Conservation (phyloP, 2,888 invertebrate species). For the Homarus gammarus region DNA sequence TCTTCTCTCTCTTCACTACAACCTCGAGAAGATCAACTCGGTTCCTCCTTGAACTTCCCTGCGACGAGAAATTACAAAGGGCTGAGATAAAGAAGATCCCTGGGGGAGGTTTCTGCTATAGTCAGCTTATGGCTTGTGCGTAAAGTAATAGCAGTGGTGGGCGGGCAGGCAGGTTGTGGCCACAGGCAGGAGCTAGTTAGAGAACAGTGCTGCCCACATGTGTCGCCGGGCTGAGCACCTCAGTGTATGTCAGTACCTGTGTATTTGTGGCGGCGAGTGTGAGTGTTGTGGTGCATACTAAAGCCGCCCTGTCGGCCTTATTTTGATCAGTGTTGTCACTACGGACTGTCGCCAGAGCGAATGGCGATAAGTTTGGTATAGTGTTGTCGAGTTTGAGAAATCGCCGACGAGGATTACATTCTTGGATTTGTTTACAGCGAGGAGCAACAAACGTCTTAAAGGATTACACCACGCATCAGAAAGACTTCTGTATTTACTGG, state of each 20-base stretch:
- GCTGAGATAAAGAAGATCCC: background rate
- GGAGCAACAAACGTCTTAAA: background rate
- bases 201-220: slow-evolving; percentile 5
- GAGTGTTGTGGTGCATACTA: background rate
- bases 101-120: background rate
- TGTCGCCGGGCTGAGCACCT: background rate
- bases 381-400: background rate
- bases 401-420: background rate
- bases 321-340: slow-evolving; percentile 3
- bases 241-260: slow-evolving; percentile 11
- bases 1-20: slow-evolving; percentile 30
- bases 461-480: background rate
- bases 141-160: background rate
- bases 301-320: background rate
- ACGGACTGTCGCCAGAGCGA: background rate
- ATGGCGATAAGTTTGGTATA: background rate
- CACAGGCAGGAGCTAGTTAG: background rate
- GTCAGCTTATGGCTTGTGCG: background rate
- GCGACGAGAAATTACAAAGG: background rate
- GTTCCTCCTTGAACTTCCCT: background rate
- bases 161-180: slow-evolving; percentile 11
- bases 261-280: background rate
- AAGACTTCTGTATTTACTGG: background rate
- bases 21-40: background rate
- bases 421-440: slow-evolving; percentile 4